Base-by-base conservation (phyloP, 1,140 invertebrate genomes). In the Meteorus sp. region DNA sequence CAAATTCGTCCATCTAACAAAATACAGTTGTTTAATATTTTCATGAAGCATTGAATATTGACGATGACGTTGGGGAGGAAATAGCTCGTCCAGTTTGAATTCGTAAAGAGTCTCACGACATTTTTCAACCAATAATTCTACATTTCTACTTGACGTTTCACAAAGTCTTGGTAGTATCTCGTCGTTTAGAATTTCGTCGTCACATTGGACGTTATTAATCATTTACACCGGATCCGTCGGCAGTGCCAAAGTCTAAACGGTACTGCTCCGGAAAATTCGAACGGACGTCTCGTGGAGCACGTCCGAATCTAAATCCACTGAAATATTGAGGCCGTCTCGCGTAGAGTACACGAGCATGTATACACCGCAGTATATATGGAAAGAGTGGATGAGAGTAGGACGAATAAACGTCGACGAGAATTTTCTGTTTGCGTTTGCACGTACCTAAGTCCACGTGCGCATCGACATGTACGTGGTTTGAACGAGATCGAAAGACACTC, bases 191-290 rank as follows among this genome's bases (percentile, higher is more conserved):
- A 39, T 22, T 27, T 56, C 39, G 48, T 22, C 27, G 56, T 39
- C 48, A 54, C 41, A n/a, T n/a, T 54, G 41, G 17, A 47, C 27
- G 43, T 55, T 59, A 59, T 63, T 61, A 52, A 50, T 65, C 44
- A 63, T 66, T 59, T 57, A 66, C 39, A 44, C n/a, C 27, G 54
- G 52, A 66, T 66, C 19, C 29, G 33, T 60, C 41, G 54, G 29
- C 53, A 51, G 22, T 29, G 15, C 29, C 23, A 19, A 17, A 20
- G 39, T 48, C 50, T 64, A 60, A 56, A 59, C 60, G 44, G 9
- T 56, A 20, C 15, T 15, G 39, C 13, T 33, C 27, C 27, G 25
- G 53, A 22, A 56, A 61, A 61, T 56, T 61, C 48, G 59, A 45
- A 27, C 41, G 47, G 54, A 61, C 47, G 39, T 58, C 15, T 59